Conservation (phyloP, 2,113 vertebrate species). For the Rhabdomys dilectus region DNA sequence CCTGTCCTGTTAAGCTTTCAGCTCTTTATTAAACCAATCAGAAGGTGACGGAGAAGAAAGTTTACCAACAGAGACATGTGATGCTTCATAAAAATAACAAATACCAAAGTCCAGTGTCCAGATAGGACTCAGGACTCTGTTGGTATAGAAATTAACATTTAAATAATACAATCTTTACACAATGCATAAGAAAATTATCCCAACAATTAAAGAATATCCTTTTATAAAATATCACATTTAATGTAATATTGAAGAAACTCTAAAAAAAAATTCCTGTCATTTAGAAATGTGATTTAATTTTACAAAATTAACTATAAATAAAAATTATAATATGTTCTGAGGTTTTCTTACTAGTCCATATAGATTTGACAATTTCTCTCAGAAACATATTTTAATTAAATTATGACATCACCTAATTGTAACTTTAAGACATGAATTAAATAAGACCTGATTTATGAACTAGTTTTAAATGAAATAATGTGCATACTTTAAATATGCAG, state of each 20-base stretch:
- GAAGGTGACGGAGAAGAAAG: no score
- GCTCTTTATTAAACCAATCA: no score
- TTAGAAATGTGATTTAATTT: not conserved
- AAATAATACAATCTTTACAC: no score
- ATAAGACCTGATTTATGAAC: conserved; percentile 3
- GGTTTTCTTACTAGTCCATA: not conserved
- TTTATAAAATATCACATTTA: not conserved
- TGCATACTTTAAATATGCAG: no score
- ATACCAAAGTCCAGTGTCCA: no score
- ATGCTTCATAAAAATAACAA: no score
- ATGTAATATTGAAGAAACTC: not conserved
- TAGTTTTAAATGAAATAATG: not conserved
- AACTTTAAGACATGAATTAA: not conserved
- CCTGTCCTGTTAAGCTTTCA: no score
- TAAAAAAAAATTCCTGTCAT: not conserved
- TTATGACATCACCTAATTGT: not conserved
- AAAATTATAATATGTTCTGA: not conserved
- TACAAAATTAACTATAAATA: conserved; percentile 20
- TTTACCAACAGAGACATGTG: no score
- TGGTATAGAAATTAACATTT: no score
- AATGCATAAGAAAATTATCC: not conserved
- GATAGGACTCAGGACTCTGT: no score
- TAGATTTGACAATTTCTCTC: not conserved
- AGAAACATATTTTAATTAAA: not conserved
- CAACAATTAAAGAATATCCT: not conserved